These are phyloP conservation scores for Nycticorax nycticorax DNA, from an alignment of 2,113 vertebrate genomes.

Conservation along the genomic window DNA sequence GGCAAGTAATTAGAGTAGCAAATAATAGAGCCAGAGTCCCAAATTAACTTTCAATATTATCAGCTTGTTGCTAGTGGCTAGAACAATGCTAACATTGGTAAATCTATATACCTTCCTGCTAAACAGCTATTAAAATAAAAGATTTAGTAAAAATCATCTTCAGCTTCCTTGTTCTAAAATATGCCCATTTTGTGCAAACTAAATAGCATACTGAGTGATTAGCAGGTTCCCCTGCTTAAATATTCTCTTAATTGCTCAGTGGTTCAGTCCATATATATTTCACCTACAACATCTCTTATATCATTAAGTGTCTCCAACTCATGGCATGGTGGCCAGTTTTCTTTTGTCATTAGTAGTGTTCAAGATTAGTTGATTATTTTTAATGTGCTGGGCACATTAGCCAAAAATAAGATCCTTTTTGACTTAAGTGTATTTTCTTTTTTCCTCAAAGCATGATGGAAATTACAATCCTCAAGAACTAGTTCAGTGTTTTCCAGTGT, in stretches of 20 bases:
- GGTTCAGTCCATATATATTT: neutral
- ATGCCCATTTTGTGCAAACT: neutral
- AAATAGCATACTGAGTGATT: neutral
- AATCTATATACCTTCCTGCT: conserved; percentile 33
- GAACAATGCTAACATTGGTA: conserved; percentile 35
- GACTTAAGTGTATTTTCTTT: neutral
- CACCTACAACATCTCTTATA: neutral
- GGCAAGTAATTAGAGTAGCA: conserved; percentile 66
- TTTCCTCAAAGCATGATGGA: neutral
- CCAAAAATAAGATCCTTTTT: neutral
- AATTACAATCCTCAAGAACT: neutral
- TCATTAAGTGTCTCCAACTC: neutral
- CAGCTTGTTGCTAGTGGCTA: conserved; percentile 49
- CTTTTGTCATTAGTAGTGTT: neutral
- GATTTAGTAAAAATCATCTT: conserved; percentile 47
- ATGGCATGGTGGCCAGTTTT: neutral
- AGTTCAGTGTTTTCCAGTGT: neutral
- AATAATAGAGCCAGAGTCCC: conserved; percentile 50
- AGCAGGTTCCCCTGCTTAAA: neutral
- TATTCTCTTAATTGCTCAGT: neutral
- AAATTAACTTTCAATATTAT: conserved; percentile 70
- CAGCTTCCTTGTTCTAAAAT: neutral
- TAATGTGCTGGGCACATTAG: neutral
- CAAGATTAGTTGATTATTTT: neutral
- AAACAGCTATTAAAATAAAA: conserved; percentile 52